These are phyloP conservation scores for Atta texana DNA, from an alignment of 1,140 invertebrate species.

Conservation along the genomic window DNA sequence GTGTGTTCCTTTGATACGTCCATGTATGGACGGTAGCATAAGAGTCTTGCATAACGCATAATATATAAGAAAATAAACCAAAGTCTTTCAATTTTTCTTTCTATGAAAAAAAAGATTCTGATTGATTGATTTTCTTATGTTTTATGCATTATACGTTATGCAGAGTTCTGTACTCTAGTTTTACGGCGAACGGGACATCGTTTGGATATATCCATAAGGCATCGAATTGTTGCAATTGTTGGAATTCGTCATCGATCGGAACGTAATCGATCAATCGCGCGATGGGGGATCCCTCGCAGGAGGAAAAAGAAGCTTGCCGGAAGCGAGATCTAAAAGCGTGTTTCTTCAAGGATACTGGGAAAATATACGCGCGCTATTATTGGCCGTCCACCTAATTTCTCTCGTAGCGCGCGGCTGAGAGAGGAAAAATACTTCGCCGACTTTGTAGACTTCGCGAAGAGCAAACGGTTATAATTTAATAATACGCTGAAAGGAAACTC, in stretches of 20 bases:
- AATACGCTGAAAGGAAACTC: neutral
- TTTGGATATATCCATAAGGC: too few species aligned
- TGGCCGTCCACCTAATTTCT: conserved; percentile 59
- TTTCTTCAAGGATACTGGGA: conserved; percentile 63
- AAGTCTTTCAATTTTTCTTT: too few species aligned
- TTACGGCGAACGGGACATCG: too few species aligned
- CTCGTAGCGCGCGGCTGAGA: conserved; percentile 15
- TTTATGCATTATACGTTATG: too few species aligned
- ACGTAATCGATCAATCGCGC: neutral
- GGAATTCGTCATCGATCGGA: neutral
- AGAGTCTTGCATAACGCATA: too few species aligned
- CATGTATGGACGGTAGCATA: too few species aligned
- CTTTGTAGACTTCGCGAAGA: neutral
- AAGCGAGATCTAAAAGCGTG: conserved; percentile 62
- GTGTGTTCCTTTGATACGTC: too few species aligned
- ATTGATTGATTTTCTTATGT: too few species aligned
- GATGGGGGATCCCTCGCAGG: conserved; percentile 22
- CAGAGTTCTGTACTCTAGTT: too few species aligned
- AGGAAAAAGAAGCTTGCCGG: conserved; percentile 58
- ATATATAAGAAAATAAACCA: too few species aligned
- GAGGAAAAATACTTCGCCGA: conserved; percentile 51
- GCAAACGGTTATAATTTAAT: neutral
- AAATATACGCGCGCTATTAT: conserved; percentile 65
- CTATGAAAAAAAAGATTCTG: too few species aligned
- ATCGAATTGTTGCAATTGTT: too few species aligned